Evolutionary conservation across 1,140 invertebrate genomes (phyloP).

Genomic region (Drosophila virilis): DNA sequence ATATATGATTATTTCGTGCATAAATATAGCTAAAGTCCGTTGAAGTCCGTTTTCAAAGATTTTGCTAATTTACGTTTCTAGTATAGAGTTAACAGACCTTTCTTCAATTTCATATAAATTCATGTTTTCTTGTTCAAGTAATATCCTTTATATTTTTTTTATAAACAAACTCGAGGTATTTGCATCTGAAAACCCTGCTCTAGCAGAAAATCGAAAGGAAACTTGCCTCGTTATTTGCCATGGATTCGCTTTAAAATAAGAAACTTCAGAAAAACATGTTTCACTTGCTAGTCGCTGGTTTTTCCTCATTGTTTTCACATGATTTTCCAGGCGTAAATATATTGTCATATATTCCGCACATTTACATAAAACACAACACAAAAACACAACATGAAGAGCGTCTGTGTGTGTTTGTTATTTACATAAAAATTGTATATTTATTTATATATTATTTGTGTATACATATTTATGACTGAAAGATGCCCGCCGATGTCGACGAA

Average conservation of each 20-base stretch:
- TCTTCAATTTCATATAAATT: no score
- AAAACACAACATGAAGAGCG: not conserved
- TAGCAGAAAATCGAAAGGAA: constrained; percentile 28
- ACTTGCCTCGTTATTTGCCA: not conserved
- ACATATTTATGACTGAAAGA: constrained; percentile 42
- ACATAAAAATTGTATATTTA: constrained; percentile 56
- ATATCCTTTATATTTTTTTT: no score
- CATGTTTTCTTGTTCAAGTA: no score
- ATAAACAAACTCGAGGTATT: no score
- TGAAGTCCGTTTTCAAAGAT: no score
- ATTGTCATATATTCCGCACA: constrained; percentile 42
- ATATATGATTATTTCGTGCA: no score
- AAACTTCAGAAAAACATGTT: constrained; percentile 30
- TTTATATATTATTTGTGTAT: constrained; percentile 52
- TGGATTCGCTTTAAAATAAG: constrained; percentile 29
- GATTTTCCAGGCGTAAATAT: constrained; percentile 48
- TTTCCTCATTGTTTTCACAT: constrained; percentile 65
- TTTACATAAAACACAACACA: constrained; percentile 43
- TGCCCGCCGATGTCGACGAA: constrained; percentile 30
- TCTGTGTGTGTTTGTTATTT: constrained; percentile 41
- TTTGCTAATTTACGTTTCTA: no score
- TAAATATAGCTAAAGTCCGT: no score
- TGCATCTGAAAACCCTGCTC: not conserved
- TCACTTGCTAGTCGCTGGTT: constrained; percentile 34
- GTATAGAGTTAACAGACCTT: no score